These are phyloP conservation scores for Laothoe populi DNA, from an alignment of 2,888 invertebrate species.

Conservation along the genomic window DNA sequence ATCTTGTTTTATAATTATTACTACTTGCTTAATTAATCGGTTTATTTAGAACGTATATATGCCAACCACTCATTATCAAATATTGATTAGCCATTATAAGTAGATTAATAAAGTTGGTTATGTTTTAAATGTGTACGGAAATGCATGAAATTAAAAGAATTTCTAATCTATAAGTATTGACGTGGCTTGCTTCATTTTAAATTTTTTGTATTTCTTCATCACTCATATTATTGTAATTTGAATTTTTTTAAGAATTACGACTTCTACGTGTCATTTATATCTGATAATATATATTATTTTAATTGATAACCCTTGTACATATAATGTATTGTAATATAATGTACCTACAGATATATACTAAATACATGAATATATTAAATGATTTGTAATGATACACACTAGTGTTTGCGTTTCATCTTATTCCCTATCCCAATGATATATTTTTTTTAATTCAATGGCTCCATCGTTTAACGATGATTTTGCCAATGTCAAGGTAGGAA, in stretches of 20 bases:
- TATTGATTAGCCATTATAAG: slow-evolving; percentile 32
- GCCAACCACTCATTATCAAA: slow-evolving; percentile 49
- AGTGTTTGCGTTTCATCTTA: slow-evolving; percentile 18
- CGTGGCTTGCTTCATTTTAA: slow-evolving; percentile 25
- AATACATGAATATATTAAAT: slow-evolving; percentile 71
- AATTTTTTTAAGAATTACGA: slow-evolving; percentile 41
- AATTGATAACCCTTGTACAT: slow-evolving; percentile 54
- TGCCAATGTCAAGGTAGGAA: too few species aligned
- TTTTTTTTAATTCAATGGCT: background rate
- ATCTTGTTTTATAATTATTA: slow-evolving; percentile 36
- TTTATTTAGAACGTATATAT: slow-evolving; percentile 47
- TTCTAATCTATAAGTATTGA: background rate
- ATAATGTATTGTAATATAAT: slow-evolving; percentile 74
- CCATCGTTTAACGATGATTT: background rate
- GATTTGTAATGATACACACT: slow-evolving; percentile 29
- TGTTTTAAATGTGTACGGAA: slow-evolving; percentile 19
- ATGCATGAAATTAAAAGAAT: slow-evolving; percentile 17
- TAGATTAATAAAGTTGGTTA: slow-evolving; percentile 23
- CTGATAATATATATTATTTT: slow-evolving; percentile 40
- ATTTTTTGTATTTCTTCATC: slow-evolving; percentile 32
- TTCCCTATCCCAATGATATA: background rate
- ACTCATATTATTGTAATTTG: slow-evolving; percentile 31
- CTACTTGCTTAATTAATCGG: slow-evolving; percentile 40
- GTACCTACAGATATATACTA: slow-evolving; percentile 55
- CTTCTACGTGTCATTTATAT: slow-evolving; percentile 59